Evolutionary conservation across 2,113 vertebrate genomes (phyloP).

Genomic region (Gobius niger): DNA sequence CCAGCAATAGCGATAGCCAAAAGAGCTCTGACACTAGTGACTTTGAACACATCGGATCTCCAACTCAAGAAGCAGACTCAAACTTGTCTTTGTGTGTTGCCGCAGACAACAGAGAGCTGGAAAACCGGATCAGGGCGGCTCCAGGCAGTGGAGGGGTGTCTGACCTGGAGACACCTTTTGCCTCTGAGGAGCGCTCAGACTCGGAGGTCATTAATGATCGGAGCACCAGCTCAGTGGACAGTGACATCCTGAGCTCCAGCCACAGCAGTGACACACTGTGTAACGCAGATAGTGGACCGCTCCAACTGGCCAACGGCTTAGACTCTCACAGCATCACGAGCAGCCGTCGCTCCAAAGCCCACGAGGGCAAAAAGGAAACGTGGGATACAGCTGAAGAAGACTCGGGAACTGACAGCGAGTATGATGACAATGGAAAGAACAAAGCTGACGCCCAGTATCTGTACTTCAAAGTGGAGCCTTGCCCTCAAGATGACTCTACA

Average conservation of each 20-base stretch:
- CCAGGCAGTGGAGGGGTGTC: constrained; percentile 57
- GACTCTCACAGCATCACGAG: constrained; percentile 98
- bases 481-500: constrained; percentile 80
- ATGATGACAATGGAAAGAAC: constrained; percentile 95
- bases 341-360: constrained; percentile 95
- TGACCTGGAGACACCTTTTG: constrained; percentile 86
- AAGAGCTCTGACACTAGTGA: constrained; percentile 95
- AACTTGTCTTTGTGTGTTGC: constrained; percentile 84
- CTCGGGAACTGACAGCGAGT: constrained; percentile 97
- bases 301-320: constrained; percentile 92
- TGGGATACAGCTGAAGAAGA: constrained; percentile 98
- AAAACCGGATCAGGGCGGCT: constrained; percentile 81
- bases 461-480: constrained; percentile 91
- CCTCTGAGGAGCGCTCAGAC: constrained; percentile 91
- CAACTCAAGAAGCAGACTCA: constrained; percentile 86
- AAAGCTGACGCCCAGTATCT: constrained; percentile 86
- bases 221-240: constrained; percentile 98
- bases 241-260: constrained; percentile 97
- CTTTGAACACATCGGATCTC: constrained; percentile 94
- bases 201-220: constrained; percentile 97
- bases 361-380: constrained; percentile 95
- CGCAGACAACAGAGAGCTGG: constrained; percentile 87
- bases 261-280: constrained; percentile 98
- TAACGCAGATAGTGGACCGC: constrained; percentile 88
- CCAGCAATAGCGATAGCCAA: constrained; percentile 92